Conservation (phyloP, 2,888 invertebrate species). For the Teinopalpus imperialis region DNA sequence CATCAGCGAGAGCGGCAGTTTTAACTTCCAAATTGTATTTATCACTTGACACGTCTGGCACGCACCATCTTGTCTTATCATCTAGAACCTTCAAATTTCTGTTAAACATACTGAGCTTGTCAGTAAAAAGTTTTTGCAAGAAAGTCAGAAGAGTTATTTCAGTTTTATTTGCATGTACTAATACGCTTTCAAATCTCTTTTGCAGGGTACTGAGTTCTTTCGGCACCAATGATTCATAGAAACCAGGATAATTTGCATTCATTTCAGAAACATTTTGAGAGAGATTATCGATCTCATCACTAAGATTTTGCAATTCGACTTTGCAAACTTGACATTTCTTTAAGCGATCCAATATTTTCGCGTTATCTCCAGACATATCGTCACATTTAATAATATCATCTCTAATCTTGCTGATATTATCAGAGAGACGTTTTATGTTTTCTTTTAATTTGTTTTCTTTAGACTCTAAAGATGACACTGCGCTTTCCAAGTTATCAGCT, state of each 20-base stretch:
- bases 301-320: slow-evolving; percentile 85
- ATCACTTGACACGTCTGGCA: slow-evolving; percentile 93
- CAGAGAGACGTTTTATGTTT: slow-evolving; percentile 87
- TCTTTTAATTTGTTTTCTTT: slow-evolving; percentile 88
- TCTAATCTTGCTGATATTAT: slow-evolving; percentile 86
- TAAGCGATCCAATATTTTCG: slow-evolving; percentile 90
- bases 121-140: slow-evolving; percentile 93
- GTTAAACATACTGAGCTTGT: slow-evolving; percentile 91
- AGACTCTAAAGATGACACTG: slow-evolving; percentile 87
- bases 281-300: slow-evolving; percentile 85
- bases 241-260: slow-evolving; percentile 88
- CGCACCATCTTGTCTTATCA: slow-evolving; percentile 96
- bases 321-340: slow-evolving; percentile 88
- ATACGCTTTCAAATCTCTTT: slow-evolving; percentile 90
- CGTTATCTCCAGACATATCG: slow-evolving; percentile 93
- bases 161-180: slow-evolving; percentile 90
- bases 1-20: slow-evolving; percentile 88
- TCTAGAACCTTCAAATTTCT: slow-evolving; percentile 90
- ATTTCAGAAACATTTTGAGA: slow-evolving; percentile 86
- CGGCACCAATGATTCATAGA: slow-evolving; percentile 88
- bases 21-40: slow-evolving; percentile 96
- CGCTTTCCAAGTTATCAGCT: slow-evolving; percentile 87
- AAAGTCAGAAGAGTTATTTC: slow-evolving; percentile 89
- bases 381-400: slow-evolving; percentile 94
- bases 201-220: slow-evolving; percentile 93